Evolutionary conservation across 2,113 vertebrate genomes (phyloP), one percentile per base, ranked within the genome.

Genomic region (Vidua chalybeata): DNA sequence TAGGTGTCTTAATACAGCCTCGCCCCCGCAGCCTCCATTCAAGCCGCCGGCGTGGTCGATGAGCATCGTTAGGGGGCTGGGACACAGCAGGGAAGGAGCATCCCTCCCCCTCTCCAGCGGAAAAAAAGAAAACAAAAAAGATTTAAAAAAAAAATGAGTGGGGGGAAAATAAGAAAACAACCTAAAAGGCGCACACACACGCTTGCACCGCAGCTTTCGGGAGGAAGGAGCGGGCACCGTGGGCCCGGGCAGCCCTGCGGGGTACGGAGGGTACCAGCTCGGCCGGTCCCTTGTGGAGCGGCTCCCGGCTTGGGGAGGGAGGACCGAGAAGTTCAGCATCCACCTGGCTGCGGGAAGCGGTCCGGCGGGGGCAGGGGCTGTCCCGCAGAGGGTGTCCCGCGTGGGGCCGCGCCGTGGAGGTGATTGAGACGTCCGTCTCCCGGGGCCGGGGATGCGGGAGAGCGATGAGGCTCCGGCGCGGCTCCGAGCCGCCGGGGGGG

Each of bases 1-100:
- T 97, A 98, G 98, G 98, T 98, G 97, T 98, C 97, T 97, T 98
- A 97, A 98, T 98, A 97, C 64, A 87, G 94, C 87, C 87, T 91
- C 52, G 81, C 91, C 74, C 89, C 94, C 27, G 45, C 84, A 46
- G 91, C 58, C 72, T 68, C 56, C 66, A 77, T 90, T 93, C 89
- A 90, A 46, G 76, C 81, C 56, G 82, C 76, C 64, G 51, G 31
- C 33, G 59, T 55, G 73, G 72, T 62, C 35, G 7, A 6, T 17
- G 24, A 91, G 82, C 92, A 55, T 23, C 81, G 4, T 66, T 19
- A 16, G 80, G 59, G 64, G 46, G 63, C 52, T 58, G 17, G 55
- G 71, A 68, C 55, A 5, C 63, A 67, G 56, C 23, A 37, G 30
- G 58, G 24, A 63, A 5, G 10, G 51, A 72, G 71, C 72, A 58